Evolutionary conservation across 2,797 vertebrate genomes (phyloP), one percentile per base, ranked within the genome.

Genomic region (Tenualosa thibaudeaui): DNA sequence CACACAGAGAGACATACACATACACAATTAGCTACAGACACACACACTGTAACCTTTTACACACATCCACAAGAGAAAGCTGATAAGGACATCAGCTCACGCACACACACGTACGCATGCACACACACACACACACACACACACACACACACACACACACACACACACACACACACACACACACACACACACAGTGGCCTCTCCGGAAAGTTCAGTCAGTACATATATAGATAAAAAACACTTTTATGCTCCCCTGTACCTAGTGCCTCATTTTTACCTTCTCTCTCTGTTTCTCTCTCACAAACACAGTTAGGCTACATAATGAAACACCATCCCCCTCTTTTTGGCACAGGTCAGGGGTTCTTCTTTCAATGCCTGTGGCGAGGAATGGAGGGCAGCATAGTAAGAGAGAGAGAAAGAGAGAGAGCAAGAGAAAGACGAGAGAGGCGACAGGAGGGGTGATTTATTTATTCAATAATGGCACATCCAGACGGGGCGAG

Each of bases 381-480:
- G 49, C 60, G 56, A 87, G 83, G 82, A 84, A 88, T 87, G 87
- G 86, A 84, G 87, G 83, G 84, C 68, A 71, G 83, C 85, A 54
- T 3, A 49, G 81, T 40, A 71, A 12, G 50, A 53, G 65, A 75
- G 31, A 75, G 3, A 75, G 50, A 87, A 81, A 84, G 17, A 50
- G 43, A 82, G 84, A 82, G 84, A 84, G 9, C 62, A 85, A 82
- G 88, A 89, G 87, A 83, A 54, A 56, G 65, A 85, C 60, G 62
- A 26, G 31, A 43, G 62, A 82, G 84, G 82, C 86, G 84, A 51
- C 82, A 49, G 51, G 49, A 81, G 26, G 83, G 75, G 78, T 88
- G 83, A 89, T 89, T 87, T 86, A 89, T 90, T 85, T 81, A 84
- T 88, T 87, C 85, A 86, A 90, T 86, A 87, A 85, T 84, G 85